Evolutionary conservation across 2,888 invertebrate genomes (phyloP).

Genomic region (Pollenia angustigena): DNA sequence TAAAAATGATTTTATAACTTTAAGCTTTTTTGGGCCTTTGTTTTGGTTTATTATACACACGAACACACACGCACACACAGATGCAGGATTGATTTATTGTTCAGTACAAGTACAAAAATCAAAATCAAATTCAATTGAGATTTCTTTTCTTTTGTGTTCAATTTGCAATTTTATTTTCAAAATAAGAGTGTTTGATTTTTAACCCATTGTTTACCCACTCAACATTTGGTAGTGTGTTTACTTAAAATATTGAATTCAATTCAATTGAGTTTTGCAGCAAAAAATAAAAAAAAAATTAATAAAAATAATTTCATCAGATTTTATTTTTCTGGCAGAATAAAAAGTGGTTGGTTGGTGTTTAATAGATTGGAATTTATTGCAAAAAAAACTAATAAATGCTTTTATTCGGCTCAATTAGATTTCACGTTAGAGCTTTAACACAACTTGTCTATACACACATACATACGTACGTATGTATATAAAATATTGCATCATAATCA

Average conservation of each 20-base stretch:
- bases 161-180: constrained; percentile 65
- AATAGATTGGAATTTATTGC: constrained; percentile 50
- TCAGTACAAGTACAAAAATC: constrained; percentile 31
- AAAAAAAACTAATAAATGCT: neutral
- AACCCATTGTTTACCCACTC: constrained; percentile 76
- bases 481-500: neutral
- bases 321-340: constrained; percentile 20
- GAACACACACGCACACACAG: neutral
- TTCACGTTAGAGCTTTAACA: neutral
- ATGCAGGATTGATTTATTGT: constrained; percentile 33
- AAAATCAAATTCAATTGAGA: constrained; percentile 69
- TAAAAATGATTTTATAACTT: constrained; percentile 54
- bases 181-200: constrained; percentile 72
- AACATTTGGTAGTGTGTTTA: constrained; percentile 74
- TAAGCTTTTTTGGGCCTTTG: constrained; percentile 51
- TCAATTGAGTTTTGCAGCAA: constrained; percentile 36
- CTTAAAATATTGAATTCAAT: constrained; percentile 71
- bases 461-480: neutral
- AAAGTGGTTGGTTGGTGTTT: constrained; percentile 52
- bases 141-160: constrained; percentile 64
- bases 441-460: neutral
- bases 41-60: constrained; percentile 49
- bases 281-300: constrained; percentile 28
- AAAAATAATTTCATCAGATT: constrained; percentile 10
- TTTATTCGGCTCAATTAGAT: neutral